Percentiles rank a stretch among this genome's conserved stretches.
Conservation (phyloP, 1,140 invertebrate species). For the Drosophila hydei region DNA sequence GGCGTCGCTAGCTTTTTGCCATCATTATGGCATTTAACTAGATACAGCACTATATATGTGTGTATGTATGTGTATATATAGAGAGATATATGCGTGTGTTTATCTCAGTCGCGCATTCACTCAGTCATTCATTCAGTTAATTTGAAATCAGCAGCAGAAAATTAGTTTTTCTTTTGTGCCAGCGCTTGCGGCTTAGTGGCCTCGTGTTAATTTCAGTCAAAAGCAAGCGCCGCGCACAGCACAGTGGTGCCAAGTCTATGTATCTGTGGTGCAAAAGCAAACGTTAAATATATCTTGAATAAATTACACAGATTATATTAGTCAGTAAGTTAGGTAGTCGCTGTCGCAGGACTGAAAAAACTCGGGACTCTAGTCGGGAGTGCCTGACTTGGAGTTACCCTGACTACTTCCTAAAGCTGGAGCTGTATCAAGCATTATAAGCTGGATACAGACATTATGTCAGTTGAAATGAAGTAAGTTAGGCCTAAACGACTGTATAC, state of each 20-base stretch:
- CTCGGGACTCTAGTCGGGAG: no score
- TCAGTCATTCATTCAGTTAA: slow-evolving; percentile 77
- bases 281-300: no score
- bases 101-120: slow-evolving; percentile 42
- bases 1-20: slow-evolving; percentile 13
- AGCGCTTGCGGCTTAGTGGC: slow-evolving; percentile 50
- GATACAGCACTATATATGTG: not conserved
- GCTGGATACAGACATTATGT: no score
- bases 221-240: slow-evolving; percentile 15
- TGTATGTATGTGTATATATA: not conserved
- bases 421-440: no score
- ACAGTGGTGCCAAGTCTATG: slow-evolving; percentile 9
- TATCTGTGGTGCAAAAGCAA: not conserved
- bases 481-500: no score
- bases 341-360: no score
- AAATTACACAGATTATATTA: no score
- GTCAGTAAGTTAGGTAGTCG: no score
- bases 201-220: slow-evolving; percentile 30
- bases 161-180: slow-evolving; percentile 72
- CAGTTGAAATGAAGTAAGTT: no score
- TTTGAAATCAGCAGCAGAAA: slow-evolving; percentile 83
- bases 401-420: no score
- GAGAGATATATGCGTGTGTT: slow-evolving; percentile 17
- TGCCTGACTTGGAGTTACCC: no score
- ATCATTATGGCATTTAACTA: slow-evolving; percentile 17